Base-by-base conservation (phyloP, 1,140 invertebrate species). In the Laodelphax striatellus region DNA sequence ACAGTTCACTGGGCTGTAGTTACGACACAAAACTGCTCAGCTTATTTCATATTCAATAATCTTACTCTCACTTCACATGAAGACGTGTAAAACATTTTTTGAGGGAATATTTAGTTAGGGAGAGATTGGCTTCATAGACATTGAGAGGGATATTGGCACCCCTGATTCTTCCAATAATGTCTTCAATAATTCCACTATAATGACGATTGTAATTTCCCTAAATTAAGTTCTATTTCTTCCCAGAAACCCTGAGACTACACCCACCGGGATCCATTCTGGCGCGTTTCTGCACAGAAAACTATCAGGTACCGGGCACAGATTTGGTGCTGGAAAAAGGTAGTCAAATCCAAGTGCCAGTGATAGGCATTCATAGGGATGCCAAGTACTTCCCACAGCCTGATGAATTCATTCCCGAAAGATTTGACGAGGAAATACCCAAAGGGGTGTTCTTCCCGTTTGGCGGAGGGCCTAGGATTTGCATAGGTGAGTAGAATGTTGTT, bases 341-440 rank as follows among this genome's bases (percentile, higher is more conserved):
- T 3, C 71, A 72, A 5, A 71, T 80, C 11, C 63, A 76, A 1
- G 73, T 80, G 22, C 78, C 80, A 1, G 70, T 75, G 22, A 70
- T 71, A 52, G 75, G 70, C 0, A 67, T 80, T 28, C 78, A 80
- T 60, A 67, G 70, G 34, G 79, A 85, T 68, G 71, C 76, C 2
- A 66, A 79, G 19, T 76, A 76, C 64, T 87, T 76, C 66, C 76
- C 81, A 24, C 72, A 86, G 58, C 83, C 84, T 5, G 75, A 81
- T 41, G 70, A 69, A 31, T 88, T 83, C 67, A 75, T 85, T 70
- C 85, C 85, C 0, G 80, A 85, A 58, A 70, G 83, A 60, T 88
- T 87, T 43, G 46, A 17, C 6, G 57, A 53, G 16, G 52, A 64
- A 34, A 58, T 58, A 5, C 43, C 16, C 9, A 57, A 57, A 41